Percentiles rank a stretch among this genome's conserved stretches.
phyloP scores from a whole-genome alignment of 2,113 vertebrate genomes.

The Ceyx cyanopectus region DNA sequence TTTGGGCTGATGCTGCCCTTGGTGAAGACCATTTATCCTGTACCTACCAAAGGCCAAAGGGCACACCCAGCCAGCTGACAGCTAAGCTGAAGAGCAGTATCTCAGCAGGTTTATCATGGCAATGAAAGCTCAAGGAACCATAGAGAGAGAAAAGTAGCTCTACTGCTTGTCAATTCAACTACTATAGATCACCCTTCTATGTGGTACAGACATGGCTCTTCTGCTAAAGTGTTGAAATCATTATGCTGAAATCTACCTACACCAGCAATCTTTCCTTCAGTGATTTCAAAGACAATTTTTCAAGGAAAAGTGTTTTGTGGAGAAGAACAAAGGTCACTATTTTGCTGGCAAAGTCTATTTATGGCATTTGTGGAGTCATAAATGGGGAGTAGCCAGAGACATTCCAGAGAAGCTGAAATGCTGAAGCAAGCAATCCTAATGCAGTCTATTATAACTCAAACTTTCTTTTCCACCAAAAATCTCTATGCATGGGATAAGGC shows the following conservation, averaged over 20 bases:
- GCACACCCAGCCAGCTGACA: not conserved
- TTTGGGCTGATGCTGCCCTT: not conserved
- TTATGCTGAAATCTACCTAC: not conserved
- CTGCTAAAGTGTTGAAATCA: not conserved
- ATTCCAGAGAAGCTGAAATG: not conserved
- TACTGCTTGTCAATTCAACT: constrained; percentile 2
- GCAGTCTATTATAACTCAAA: not conserved
- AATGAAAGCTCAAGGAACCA: not conserved
- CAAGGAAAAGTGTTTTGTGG: not conserved
- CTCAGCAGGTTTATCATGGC: not conserved
- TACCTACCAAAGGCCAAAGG: not conserved
- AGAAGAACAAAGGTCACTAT: not conserved
- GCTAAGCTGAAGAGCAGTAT: not conserved
- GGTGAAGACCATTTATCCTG: not conserved
- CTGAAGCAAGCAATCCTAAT: not conserved
- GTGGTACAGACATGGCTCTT: no score
- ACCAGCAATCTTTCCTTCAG: not conserved
- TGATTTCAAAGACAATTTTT: not conserved
- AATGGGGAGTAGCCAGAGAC: not conserved
- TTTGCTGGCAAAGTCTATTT: not conserved
- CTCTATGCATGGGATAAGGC: not conserved
- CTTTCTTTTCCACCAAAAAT: not conserved
- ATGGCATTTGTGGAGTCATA: not conserved
- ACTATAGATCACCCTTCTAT: not conserved
- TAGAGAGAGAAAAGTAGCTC: not conserved